phyloP scores from a whole-genome alignment of 35 echinoderm and acorn worm species.

The Holothuria glaberrima region DNA sequence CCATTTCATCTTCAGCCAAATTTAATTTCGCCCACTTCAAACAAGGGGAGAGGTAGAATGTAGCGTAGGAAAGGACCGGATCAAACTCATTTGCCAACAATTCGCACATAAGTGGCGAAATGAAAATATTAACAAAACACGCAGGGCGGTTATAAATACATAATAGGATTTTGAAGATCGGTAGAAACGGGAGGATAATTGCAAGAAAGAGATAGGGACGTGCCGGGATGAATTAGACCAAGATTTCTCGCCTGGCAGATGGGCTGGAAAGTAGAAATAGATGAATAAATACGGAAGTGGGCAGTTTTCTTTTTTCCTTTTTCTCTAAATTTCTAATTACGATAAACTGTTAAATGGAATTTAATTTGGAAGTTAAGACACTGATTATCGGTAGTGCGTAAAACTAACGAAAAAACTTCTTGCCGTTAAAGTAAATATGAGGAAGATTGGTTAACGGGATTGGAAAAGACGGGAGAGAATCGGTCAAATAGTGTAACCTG shows the following conservation, averaged over 20 bases:
- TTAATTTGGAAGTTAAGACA: conserved; percentile 49
- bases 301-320: conserved; percentile 17
- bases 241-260: conserved; percentile 60
- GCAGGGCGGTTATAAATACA: conserved; percentile 40
- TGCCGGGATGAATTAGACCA: conserved; percentile 48
- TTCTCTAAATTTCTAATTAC: conserved; percentile 35
- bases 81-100: conserved; percentile 54
- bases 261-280: conserved; percentile 14
- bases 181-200: conserved; percentile 17
- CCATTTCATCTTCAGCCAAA: conserved; percentile 65
- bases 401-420: conserved; percentile 18
- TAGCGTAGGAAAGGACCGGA: conserved; percentile 1
- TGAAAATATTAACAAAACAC: conserved; percentile 65
- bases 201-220: conserved; percentile 26
- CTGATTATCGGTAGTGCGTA: conserved; percentile 34
- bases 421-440: conserved; percentile 40
- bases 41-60: conserved; percentile 12
- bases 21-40: conserved; percentile 65
- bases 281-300: conserved; percentile 53
- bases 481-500: neutral
- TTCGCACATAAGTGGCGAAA: conserved; percentile 67
- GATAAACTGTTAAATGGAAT: conserved; percentile 57
- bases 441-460: conserved; percentile 53
- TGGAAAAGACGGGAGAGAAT: conserved; percentile 35
- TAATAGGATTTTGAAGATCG: conserved; percentile 62